Evolutionary conservation across 2,797 vertebrate species (phyloP).

Genomic region (Esox masquinongy): DNA sequence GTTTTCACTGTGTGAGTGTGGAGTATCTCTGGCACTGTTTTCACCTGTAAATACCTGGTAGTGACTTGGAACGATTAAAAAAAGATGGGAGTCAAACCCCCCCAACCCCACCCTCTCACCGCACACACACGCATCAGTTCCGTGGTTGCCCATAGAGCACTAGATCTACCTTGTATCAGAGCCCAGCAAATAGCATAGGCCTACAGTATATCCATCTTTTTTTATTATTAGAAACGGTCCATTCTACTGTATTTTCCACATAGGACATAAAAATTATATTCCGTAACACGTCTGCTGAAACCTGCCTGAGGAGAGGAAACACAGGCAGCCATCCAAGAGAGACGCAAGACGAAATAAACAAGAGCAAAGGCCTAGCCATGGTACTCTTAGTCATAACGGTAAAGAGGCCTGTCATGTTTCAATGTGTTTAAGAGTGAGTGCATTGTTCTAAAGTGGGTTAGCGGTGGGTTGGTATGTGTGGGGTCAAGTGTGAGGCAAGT

Average conservation of each 20-base stretch:
- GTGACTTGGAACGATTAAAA: too few species aligned
- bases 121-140: constrained; percentile 2
- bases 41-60: constrained; percentile 32
- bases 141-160: not conserved
- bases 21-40: constrained; percentile 31
- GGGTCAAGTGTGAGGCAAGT: not conserved
- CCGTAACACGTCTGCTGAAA: not conserved
- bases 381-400: not conserved
- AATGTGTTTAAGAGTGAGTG: not conserved
- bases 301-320: not conserved
- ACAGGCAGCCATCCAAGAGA: constrained; percentile 6
- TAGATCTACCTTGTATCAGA: too few species aligned
- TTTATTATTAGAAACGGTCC: not conserved
- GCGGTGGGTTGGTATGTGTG: not conserved
- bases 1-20: constrained; percentile 41
- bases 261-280: not conserved
- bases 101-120: not conserved
- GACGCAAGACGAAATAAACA: not conserved
- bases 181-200: too few species aligned
- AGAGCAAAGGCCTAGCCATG: not conserved
- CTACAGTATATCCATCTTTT: not conserved
- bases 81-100: constrained; percentile 32
- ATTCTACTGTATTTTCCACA: constrained; percentile 1
- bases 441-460: constrained; percentile 4
- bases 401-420: not conserved